Base-by-base conservation (phyloP, 2,113 vertebrate genomes). In the Cinclus cinclus region DNA sequence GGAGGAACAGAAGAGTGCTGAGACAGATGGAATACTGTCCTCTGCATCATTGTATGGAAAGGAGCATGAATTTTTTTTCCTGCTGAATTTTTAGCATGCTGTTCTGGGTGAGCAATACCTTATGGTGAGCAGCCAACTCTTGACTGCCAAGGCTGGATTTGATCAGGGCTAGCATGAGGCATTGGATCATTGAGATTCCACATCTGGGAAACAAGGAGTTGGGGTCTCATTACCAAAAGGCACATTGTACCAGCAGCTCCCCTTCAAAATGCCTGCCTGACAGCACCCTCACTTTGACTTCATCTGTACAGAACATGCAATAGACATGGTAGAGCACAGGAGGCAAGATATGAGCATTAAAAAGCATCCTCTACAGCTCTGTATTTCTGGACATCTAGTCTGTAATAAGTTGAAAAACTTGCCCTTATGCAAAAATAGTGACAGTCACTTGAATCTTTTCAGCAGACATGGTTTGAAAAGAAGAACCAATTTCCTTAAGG, bases 81-180 rank as follows among this genome's bases (percentile, higher is more conserved):
- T 55, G 47, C 8, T 62, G 31, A 42, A 20, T 50, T 81, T 59
- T 50, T 19, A 33, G 27, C 14, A 37, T 1, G 15, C 31, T 46
- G 2, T 42, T 79, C 33, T 44, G 37, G 22, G 52, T 31, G 37
- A 95, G 41, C 47, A 71, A 4, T 12, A 67, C 50, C 35, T 37
- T 56, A 30, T 1, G 4, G 21, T 10, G 55, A 63, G 49, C n/a
- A 73, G 62, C 21, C 21, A 89, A 25, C 59, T 78, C 52, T n/a
- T 30, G 59, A 5, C 14, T 82, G 55, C 28, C 35, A 42, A 58
- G 73, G 68, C 37, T 83, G n/a, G 21, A 44, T 49, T 53, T 86
- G 87, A 87, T 50, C 31, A 27, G 9, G n/a, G 55, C 27, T 70
- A 23, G 49, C 0, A 0, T 7, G 22, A 76, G 11, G 33, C 56